Evolutionary conservation across 1,140 invertebrate genomes (phyloP).

Genomic region (Camponotus pennsylvanicus): DNA sequence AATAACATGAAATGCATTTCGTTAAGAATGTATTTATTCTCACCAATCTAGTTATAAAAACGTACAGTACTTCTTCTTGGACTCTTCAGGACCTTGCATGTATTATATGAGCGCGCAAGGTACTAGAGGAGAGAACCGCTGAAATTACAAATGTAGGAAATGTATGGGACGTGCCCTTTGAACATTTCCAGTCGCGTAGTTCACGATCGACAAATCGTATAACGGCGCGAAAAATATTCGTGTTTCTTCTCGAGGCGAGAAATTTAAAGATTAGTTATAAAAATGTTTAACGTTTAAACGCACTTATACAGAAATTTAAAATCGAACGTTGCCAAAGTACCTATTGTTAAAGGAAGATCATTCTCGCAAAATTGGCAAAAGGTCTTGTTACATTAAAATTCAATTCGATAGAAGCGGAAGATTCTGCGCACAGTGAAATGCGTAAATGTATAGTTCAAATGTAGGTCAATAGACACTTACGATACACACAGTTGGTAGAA

Average conservation of each 20-base stretch:
- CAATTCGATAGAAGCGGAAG: not conserved
- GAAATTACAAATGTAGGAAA: conserved; percentile 53
- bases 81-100: too few species aligned
- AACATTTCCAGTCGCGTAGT: conserved; percentile 10
- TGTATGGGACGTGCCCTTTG: conserved; percentile 14
- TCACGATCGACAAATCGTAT: not conserved
- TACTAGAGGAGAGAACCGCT: not conserved
- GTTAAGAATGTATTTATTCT: not conserved
- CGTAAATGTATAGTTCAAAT: not conserved
- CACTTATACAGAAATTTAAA: not conserved
- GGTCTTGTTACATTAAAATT: conserved; percentile 2
- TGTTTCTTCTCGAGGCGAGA: not conserved
- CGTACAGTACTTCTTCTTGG: not conserved
- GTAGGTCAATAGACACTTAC: not conserved
- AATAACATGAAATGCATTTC: not conserved
- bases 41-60: not conserved
- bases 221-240: not conserved
- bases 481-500: not conserved
- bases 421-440: not conserved
- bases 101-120: not conserved
- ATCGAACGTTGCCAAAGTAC: not conserved
- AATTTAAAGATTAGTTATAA: conserved; percentile 6
- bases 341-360: not conserved
- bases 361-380: not conserved
- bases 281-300: not conserved